Base-by-base conservation (phyloP, 2,797 vertebrate genomes). In the Epinephelus malabaricus region DNA sequence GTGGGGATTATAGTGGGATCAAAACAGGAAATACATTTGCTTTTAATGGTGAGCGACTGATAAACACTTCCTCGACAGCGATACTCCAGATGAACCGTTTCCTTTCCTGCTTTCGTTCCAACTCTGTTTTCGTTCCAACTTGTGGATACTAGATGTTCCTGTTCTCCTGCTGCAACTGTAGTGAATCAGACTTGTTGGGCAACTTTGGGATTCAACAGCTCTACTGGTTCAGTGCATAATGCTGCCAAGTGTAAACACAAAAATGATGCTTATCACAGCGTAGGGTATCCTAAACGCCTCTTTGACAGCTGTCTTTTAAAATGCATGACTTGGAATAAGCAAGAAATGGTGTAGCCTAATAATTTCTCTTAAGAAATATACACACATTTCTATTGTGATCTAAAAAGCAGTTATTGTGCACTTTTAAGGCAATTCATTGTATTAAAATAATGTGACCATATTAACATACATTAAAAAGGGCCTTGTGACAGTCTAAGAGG, bases 1-100 rank as follows among this genome's bases (percentile, higher is more conserved):
- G 69, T 68, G 74, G 61, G 69, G 76, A 87, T 84, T 85, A 82
- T 46, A 81, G 56, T 13, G 45, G 43, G 50, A 86, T 82, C 73
- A 81, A 87, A 89, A 90, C 85, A 90, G 88, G 85, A 94, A 85
- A 85, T 87, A 69, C 76, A 72, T 87, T 89, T 82, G 78, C 73
- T 86, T 85, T 83, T 68, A 90, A 84, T 82, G 73, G 60, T 43
- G 69, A 86, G 61, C 25, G 61, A 60, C n/a, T 69, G 73, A 80
- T 55, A 58, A 83, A 77, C 69, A 56, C 69, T 77, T 81, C 66
- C 21, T 74, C 23, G 13, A 76, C 65, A 70, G 66, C 30, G 61
- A 75, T 65, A 53, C 62, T 78, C 7, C 60, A 49, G 71, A 84
- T 86, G 51, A 83, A 71, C 64, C 7, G 49, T 15, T 54, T 30